phyloP scores from a whole-genome alignment of 2,888 invertebrate species.

The Chymomyza amoena region DNA sequence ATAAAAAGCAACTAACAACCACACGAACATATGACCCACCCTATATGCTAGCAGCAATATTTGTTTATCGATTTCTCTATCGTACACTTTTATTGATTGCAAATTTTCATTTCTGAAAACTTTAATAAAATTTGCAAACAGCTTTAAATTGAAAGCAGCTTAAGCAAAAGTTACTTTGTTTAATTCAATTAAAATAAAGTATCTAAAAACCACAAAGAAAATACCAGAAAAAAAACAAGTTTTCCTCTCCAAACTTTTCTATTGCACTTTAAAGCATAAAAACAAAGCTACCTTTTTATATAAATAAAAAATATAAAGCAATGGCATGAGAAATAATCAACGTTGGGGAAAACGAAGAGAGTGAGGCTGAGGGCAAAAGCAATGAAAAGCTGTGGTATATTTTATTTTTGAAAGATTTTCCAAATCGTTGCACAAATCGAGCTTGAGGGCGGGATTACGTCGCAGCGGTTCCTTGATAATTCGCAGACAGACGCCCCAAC shows the following conservation, averaged over 20 bases:
- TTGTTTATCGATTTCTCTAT: no score
- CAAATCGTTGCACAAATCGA: constrained; percentile 68
- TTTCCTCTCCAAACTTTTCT: not conserved
- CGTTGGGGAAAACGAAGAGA: constrained; percentile 3
- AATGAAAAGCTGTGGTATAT: constrained; percentile 9
- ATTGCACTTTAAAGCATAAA: not conserved
- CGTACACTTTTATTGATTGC: no score
- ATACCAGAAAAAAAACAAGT: not conserved
- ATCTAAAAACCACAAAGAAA: not conserved
- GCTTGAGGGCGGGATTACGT: constrained; percentile 43
- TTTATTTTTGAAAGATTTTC: constrained; percentile 69
- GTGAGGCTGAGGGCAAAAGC: not conserved
- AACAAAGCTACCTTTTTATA: constrained; percentile 24
- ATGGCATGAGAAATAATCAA: not conserved
- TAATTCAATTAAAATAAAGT: not conserved
- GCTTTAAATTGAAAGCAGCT: no score
- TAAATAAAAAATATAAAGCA: constrained; percentile 4
- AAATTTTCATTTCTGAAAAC: no score
- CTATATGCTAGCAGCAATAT: no score
- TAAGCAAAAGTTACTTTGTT: no score
- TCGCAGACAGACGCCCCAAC: constrained; percentile 4
- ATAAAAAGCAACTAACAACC: no score
- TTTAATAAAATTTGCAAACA: no score
- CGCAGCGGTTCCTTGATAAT: constrained; percentile 13
- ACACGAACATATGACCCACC: no score